Percentiles rank a stretch among this genome's conserved stretches.
Conservation (phyloP, 1,140 invertebrate genomes). For the Latrodectus geometricus region DNA sequence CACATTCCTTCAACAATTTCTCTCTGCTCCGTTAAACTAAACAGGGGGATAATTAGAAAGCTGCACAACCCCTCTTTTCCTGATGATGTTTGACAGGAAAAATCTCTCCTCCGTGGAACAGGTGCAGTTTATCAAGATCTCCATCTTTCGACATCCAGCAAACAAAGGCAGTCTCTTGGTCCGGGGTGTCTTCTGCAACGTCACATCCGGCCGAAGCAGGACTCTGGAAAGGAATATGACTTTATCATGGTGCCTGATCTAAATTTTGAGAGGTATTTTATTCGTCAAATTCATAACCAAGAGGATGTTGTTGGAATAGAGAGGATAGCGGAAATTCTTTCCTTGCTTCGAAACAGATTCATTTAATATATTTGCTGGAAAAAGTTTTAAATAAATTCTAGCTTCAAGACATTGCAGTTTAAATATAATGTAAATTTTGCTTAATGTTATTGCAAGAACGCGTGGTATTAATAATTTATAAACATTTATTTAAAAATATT, state of each 20-base stretch:
- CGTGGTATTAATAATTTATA: too few species aligned
- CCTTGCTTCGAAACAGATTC: too few species aligned
- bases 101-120: constrained; percentile 7
- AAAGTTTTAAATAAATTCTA: too few species aligned
- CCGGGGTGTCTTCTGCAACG: not conserved
- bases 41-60: not conserved
- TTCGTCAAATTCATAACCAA: not conserved
- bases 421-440: too few species aligned
- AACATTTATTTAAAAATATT: too few species aligned
- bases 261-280: not conserved
- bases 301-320: not conserved
- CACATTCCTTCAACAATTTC: too few species aligned
- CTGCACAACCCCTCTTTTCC: not conserved
- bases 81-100: not conserved
- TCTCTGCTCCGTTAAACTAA: not conserved
- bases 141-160: constrained; percentile 11
- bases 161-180: constrained; percentile 28
- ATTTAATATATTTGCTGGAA: too few species aligned
- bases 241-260: constrained; percentile 18
- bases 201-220: constrained; percentile 20
- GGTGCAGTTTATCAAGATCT: constrained; percentile 36
- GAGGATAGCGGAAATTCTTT: not conserved
- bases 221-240: constrained; percentile 1
- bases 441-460: too few species aligned
- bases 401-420: too few species aligned